Evolutionary conservation across 2,888 invertebrate species (phyloP).

Genomic region (Oxytorus armatus): DNA sequence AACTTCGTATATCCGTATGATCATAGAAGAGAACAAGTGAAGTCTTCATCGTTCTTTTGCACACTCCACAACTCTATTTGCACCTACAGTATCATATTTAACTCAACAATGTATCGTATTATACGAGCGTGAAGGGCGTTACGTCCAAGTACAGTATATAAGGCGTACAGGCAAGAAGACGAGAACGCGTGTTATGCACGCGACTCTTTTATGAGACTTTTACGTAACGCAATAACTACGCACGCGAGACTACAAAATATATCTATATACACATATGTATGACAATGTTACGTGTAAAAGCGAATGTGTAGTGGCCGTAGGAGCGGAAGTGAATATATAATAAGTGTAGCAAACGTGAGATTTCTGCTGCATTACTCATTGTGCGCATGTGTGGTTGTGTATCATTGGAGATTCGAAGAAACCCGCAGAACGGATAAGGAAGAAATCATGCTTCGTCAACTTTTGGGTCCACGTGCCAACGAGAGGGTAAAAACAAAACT

Average conservation of each 20-base stretch:
- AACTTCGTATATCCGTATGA: no score
- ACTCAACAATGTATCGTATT: constrained; percentile 1
- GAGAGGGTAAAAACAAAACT: constrained; percentile 57
- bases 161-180: background rate
- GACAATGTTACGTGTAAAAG: background rate
- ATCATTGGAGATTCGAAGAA: background rate
- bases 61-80: no score
- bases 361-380: no score
- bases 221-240: constrained; percentile 40
- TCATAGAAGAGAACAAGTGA: no score
- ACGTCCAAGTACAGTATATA: background rate
- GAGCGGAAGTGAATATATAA: constrained; percentile 52
- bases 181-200: constrained; percentile 2
- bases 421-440: constrained; percentile 12
- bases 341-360: no score
- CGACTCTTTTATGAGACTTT: constrained; percentile 23
- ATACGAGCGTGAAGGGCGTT: constrained; percentile 44
- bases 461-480: constrained; percentile 59
- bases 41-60: no score
- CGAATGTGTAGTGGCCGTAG: constrained; percentile 29
- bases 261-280: background rate
- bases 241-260: constrained; percentile 1
- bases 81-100: background rate
- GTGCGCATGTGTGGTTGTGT: background rate
- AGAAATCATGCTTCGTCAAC: constrained; percentile 60